Evolutionary conservation across 2,113 vertebrate species (phyloP).

Genomic region (Macroglossus sobrinus): DNA sequence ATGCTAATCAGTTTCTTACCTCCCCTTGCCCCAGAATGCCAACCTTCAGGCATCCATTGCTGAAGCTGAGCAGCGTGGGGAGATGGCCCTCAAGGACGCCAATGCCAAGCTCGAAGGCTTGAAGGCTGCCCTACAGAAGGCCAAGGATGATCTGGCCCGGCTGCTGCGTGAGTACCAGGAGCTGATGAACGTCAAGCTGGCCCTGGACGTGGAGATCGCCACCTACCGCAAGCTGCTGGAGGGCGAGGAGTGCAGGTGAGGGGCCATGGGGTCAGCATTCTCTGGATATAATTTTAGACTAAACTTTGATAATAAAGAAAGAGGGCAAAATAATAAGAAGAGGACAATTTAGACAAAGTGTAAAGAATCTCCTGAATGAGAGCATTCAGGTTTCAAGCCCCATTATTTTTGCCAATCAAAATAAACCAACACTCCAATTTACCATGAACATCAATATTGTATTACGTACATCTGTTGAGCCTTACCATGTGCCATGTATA

Average conservation of each 20-base stretch:
- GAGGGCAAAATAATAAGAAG: constrained; percentile 60
- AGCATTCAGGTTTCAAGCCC: constrained; percentile 65
- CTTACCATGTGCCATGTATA: not conserved
- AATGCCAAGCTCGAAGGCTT: constrained; percentile 75
- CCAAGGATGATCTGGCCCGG: constrained; percentile 81
- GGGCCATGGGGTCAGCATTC: not conserved
- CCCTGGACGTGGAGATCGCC: constrained; percentile 81
- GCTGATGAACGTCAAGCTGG: constrained; percentile 81
- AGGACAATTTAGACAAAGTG: constrained; percentile 53
- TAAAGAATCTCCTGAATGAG: constrained; percentile 66
- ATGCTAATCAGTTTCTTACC: not conserved
- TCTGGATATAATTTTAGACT: not conserved
- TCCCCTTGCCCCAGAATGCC: constrained; percentile 59
- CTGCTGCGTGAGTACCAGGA: constrained; percentile 83
- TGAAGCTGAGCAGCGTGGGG: constrained; percentile 81
- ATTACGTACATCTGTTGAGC: not conserved
- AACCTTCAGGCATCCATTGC: constrained; percentile 77
- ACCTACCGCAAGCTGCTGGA: constrained; percentile 85
- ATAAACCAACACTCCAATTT: constrained; percentile 65
- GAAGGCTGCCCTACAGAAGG: constrained; percentile 77
- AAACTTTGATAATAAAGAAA: constrained; percentile 70
- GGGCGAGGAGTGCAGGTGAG: constrained; percentile 82
- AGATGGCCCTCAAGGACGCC: constrained; percentile 80
- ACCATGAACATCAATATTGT: not conserved
- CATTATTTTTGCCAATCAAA: constrained; percentile 69